Evolutionary conservation across 2,797 vertebrate species (phyloP).

Genomic region (Natrix natrix): DNA sequence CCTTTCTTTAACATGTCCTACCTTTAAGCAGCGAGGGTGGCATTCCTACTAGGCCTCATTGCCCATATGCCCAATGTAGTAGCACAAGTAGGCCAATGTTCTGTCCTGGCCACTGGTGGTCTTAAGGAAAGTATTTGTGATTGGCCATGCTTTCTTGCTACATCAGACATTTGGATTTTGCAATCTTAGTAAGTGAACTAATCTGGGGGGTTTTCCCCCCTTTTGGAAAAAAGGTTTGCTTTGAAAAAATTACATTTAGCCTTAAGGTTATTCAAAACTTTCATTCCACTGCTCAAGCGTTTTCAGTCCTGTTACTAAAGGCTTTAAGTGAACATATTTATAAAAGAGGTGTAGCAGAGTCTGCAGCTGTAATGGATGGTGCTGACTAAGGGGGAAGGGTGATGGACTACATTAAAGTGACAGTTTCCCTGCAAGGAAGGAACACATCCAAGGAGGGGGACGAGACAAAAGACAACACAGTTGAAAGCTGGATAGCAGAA

Average conservation of each 20-base stretch:
- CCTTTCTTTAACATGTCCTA: not conserved
- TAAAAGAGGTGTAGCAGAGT: not conserved
- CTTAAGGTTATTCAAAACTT: not conserved
- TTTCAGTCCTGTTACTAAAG: not conserved
- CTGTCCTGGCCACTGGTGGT: not conserved
- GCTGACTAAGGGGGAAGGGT: not conserved
- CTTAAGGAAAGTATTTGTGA: not conserved
- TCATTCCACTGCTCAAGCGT: not conserved
- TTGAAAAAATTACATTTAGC: not conserved
- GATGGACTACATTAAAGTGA: not conserved
- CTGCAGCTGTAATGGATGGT: not conserved
- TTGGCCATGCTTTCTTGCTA: not conserved
- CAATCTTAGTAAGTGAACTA: not conserved
- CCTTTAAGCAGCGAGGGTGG: not conserved
- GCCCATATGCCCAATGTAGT: not conserved
- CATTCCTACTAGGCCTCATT: not conserved
- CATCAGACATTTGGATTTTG: not conserved
- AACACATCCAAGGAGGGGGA: not conserved
- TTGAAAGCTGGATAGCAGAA: not conserved
- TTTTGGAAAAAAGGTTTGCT: not conserved
- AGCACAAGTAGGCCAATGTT: not conserved
- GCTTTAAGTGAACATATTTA: not conserved
- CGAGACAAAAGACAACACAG: not conserved
- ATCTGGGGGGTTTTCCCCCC: not conserved
- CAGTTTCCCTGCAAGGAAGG: not conserved